Evolutionary conservation across 2,113 vertebrate species (phyloP), one percentile per base, ranked within the genome.

Genomic region (Bambusicola thoracicus): DNA sequence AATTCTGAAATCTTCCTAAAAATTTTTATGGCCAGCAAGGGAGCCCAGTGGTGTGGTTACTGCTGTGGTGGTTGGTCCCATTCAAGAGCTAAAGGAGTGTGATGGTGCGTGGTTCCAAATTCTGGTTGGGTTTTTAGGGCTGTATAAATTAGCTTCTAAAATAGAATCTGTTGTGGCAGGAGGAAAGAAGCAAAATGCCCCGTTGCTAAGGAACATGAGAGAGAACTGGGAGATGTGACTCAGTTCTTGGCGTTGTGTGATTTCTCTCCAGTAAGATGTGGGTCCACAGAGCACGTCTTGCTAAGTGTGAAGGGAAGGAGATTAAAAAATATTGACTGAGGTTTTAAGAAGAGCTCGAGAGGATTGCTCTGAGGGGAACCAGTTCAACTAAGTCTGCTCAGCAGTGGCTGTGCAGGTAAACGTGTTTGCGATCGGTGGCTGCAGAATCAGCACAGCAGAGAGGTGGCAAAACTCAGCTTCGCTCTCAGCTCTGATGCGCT

Each of bases 181-280:
- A 95, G 93, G 85, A 55, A 82, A 69, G 87, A 85, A 95, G 68
- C 49, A 80, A 87, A 93, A 63, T 38, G 72, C 85, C 92, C 91
- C 80, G 93, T 96, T 95, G 93, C 93, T 96, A 93, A 95, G 93
- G 90, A 95, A 95, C 93, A 87, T 87, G 92, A 82, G 30, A 79
- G 93, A 92, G 90, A 94, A 56, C 79, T 49, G 85, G 88, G 92
- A 87, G 90, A 83, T 87, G 87, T 95, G 94, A 94, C 87, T 96
- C 94, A 89, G 0, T 70, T 66, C 87, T 92, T 93, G 92, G 89
- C 81, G 87, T 76, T 44, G 34, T 51, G 12, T 43, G 48, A 24
- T 72, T 85, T 59, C 81, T 85, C 27, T 76, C 75, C 2, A 1
- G 58, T 12, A 30, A 75, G 90, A 46, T 75, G 84, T 89, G 91